phyloP scores from a whole-genome alignment of 2,113 vertebrate genomes.

The Apistogramma diplotaenia region DNA sequence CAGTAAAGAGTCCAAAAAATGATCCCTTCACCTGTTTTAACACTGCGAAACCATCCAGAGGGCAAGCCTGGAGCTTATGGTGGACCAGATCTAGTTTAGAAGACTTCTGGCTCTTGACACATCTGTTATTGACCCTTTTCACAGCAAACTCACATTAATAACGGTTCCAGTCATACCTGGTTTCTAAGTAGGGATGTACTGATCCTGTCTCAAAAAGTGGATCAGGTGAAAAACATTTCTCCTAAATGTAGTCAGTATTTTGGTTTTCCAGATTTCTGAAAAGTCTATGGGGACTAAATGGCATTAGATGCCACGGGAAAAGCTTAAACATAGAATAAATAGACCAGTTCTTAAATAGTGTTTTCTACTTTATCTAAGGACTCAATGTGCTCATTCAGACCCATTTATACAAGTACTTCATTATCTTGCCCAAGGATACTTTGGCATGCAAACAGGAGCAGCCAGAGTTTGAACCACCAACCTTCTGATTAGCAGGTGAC shows the following conservation, averaged over 20 bases:
- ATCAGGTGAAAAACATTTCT: background rate
- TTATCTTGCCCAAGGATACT: too few species aligned
- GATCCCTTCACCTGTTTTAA: background rate
- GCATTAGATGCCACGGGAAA: too few species aligned
- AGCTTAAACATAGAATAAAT: too few species aligned
- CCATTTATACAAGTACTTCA: too few species aligned
- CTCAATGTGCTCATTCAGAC: too few species aligned
- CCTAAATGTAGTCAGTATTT: background rate
- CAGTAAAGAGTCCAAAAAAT: background rate
- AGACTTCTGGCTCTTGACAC: background rate
- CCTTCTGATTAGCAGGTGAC: too few species aligned
- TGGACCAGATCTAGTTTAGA: background rate
- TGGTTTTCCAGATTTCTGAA: background rate
- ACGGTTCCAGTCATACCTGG: background rate
- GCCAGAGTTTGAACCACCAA: too few species aligned
- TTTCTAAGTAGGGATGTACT: background rate
- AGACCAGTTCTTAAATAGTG: too few species aligned
- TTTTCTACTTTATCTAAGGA: too few species aligned
- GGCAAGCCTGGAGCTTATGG: background rate
- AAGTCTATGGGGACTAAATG: too few species aligned
- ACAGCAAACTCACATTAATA: background rate
- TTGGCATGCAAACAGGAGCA: too few species aligned
- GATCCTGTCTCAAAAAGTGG: background rate
- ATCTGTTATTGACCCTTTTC: background rate
- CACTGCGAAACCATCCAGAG: background rate